These are phyloP conservation scores for Pteruthius melanotis DNA, from an alignment of 2,113 vertebrate genomes.

Conservation along the genomic window DNA sequence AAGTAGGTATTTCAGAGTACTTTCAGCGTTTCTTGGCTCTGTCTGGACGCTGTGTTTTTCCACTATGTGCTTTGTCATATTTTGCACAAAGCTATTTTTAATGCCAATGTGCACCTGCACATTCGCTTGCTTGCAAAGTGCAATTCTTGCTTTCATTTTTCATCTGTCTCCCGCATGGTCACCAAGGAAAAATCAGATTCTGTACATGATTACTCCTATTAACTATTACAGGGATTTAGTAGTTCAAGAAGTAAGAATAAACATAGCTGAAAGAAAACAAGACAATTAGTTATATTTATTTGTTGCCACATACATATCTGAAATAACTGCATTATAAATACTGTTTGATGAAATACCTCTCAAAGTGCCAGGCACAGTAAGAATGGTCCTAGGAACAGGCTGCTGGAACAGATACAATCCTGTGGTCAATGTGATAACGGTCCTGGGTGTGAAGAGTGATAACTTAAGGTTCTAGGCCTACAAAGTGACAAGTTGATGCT, in stretches of 20 bases:
- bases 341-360: neutral
- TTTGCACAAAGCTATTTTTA: neutral
- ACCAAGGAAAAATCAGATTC: neutral
- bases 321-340: neutral
- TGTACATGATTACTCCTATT: neutral
- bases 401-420: neutral
- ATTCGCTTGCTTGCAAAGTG: neutral
- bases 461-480: neutral
- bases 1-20: neutral
- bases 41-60: neutral
- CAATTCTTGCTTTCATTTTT: neutral
- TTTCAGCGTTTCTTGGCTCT: neutral
- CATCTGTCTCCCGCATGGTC: neutral
- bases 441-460: neutral
- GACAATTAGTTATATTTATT: neutral
- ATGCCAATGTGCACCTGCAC: neutral
- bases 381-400: neutral
- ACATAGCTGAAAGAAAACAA: neutral
- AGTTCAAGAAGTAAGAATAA: neutral
- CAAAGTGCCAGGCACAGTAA: neutral
- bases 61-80: neutral
- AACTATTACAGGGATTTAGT: neutral
- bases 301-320: neutral
- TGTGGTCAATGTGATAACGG: neutral
- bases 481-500: neutral